Conservation (phyloP, 1,140 invertebrate species). For the Drosophila ambigua region DNA sequence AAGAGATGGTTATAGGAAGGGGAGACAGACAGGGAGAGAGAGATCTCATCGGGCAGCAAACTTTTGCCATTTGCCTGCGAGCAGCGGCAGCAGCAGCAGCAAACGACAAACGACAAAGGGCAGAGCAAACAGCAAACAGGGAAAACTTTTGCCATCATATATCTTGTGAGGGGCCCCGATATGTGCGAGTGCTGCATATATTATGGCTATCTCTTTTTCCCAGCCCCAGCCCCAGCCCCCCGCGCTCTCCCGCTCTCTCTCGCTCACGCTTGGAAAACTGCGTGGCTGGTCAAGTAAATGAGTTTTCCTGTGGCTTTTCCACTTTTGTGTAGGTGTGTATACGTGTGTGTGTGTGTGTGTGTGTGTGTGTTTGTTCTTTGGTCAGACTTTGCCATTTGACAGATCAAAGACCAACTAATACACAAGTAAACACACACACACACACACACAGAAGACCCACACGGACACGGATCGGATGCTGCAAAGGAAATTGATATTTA, state of each 20-base stretch:
- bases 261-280: no score
- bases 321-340: conserved; percentile 26
- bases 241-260: no score
- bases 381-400: conserved; percentile 32
- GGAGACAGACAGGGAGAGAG: conserved; percentile 2
- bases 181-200: conserved; percentile 61
- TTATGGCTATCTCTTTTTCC: conserved; percentile 36
- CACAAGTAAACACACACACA: conserved; percentile 18
- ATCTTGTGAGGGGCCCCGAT: conserved; percentile 51
- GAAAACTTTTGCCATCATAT: conserved; percentile 59
- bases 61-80: conserved; percentile 71
- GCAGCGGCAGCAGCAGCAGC: conserved; percentile 42
- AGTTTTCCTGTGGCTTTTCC: conserved; percentile 67
- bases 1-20: no score
- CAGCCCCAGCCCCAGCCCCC: no score
- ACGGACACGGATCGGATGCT: conserved; percentile 35
- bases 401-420: conserved; percentile 64
- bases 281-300: conserved; percentile 67
- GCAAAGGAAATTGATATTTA: conserved; percentile 74
- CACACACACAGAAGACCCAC: conserved; percentile 3
- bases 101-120: conserved; percentile 65
- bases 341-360: background rate
- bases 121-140: conserved; percentile 28
- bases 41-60: conserved; percentile 36
- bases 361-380: conserved; percentile 16